Conservation (phyloP, 2,797 vertebrate genomes). For the Heteromormyrus szaboi region DNA sequence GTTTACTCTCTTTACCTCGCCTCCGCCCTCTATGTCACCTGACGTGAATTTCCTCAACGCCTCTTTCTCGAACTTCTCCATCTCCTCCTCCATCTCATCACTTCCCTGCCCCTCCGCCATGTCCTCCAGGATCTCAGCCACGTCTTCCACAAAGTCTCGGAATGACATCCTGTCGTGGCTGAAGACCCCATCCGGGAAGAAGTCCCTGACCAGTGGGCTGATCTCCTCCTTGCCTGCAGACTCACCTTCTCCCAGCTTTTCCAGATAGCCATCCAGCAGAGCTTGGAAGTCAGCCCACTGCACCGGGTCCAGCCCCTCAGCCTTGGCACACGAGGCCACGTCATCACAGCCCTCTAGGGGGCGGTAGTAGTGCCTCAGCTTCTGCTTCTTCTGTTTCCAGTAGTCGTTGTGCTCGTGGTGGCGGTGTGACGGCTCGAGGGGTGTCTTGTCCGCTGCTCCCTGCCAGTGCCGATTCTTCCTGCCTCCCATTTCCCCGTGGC, state of each 20-base stretch:
- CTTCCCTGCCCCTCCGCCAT: constrained; percentile 55
- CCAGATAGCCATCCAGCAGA: constrained; percentile 63
- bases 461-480: constrained; percentile 34
- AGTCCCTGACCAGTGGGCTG: constrained; percentile 46
- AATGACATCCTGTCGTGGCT: constrained; percentile 76
- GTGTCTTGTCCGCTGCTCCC: constrained; percentile 22
- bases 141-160: constrained; percentile 73
- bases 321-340: constrained; percentile 63
- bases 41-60: constrained; percentile 55
- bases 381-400: constrained; percentile 56
- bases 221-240: constrained; percentile 49
- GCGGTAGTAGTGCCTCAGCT: constrained; percentile 53
- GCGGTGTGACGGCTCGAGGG: constrained; percentile 16
- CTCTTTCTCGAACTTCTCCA: constrained; percentile 61
- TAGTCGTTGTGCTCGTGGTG: constrained; percentile 47
- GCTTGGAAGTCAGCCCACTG: constrained; percentile 53
- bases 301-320: constrained; percentile 65
- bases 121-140: constrained; percentile 82
- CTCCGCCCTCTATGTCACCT: constrained; percentile 34
- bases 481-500: not conserved
- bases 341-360: constrained; percentile 58
- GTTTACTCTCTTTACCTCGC: constrained; percentile 46
- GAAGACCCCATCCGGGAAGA: constrained; percentile 72
- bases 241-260: constrained; percentile 46
- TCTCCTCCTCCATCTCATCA: constrained; percentile 51